phyloP scores from a whole-genome alignment of 2,797 vertebrate genomes.

The Falco cherrug region DNA sequence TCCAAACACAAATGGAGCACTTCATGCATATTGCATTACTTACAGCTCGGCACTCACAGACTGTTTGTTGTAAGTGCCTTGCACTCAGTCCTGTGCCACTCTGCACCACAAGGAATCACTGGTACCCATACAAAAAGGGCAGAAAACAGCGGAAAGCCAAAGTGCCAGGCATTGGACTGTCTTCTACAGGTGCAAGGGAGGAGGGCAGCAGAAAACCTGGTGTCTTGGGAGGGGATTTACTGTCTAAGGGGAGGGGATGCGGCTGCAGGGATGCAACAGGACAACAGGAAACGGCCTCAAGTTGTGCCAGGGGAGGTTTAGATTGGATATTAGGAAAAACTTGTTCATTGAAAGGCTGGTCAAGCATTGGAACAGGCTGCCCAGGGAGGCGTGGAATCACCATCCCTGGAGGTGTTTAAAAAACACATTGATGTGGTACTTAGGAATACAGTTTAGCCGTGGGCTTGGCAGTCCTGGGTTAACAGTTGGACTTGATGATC shows the following conservation, averaged over 20 bases:
- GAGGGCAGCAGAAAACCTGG: not conserved
- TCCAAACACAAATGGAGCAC: conserved; percentile 12
- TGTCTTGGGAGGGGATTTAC: not conserved
- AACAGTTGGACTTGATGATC: too few species aligned
- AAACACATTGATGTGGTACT: too few species aligned
- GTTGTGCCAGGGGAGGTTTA: too few species aligned
- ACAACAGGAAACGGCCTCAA: too few species aligned
- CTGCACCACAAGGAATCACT: not conserved
- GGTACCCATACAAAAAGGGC: not conserved
- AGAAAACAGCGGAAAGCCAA: not conserved
- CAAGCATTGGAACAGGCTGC: too few species aligned
- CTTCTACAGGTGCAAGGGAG: not conserved
- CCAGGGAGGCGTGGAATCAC: too few species aligned
- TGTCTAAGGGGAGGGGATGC: not conserved
- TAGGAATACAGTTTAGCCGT: too few species aligned
- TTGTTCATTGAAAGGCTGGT: too few species aligned
- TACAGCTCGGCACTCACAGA: not conserved
- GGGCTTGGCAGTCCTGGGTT: too few species aligned
- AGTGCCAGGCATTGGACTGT: not conserved
- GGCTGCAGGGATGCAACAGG: not conserved
- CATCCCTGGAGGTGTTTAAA: too few species aligned
- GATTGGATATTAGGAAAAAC: too few species aligned
- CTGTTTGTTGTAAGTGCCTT: not conserved
- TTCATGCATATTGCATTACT: conserved; percentile 49
- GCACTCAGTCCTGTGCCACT: not conserved